Conservation (phyloP, 2,113 vertebrate genomes). For the Platysteira castanea region DNA sequence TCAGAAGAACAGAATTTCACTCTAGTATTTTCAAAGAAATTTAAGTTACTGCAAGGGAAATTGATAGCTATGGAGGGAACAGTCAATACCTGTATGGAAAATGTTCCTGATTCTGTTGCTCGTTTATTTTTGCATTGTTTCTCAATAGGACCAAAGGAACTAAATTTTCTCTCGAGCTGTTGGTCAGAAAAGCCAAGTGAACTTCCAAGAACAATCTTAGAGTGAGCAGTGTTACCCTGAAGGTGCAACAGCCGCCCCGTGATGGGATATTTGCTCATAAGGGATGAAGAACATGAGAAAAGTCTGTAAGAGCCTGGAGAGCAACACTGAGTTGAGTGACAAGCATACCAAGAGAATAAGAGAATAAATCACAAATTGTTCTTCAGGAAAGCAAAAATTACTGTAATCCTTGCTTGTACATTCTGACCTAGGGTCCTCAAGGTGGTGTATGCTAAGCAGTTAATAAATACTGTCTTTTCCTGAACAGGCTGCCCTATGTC, state of each 20-base stretch:
- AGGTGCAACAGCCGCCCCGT: neutral
- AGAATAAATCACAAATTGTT: neutral
- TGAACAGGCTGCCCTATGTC: neutral
- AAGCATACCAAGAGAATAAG: neutral
- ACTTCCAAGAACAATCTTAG: neutral
- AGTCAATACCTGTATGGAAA: neutral
- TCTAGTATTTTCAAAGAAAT: neutral
- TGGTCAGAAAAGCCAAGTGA: neutral
- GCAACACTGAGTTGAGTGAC: neutral
- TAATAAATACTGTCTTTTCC: neutral
- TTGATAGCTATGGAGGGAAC: neutral
- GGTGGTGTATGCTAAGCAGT: neutral
- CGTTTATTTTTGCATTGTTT: neutral
- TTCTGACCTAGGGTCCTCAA: neutral
- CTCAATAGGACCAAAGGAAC: neutral
- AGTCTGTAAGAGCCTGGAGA: neutral
- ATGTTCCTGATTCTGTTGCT: neutral
- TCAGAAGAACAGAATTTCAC: neutral
- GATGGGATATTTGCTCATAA: neutral
- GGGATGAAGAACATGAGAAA: neutral
- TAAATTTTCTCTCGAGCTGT: neutral
- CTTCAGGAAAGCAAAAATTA: neutral
- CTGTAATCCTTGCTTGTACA: neutral
- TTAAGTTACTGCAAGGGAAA: neutral
- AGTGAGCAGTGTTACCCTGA: neutral